phyloP scores from a whole-genome alignment of 1,140 invertebrate genomes.

The Zaprionus africanus region DNA sequence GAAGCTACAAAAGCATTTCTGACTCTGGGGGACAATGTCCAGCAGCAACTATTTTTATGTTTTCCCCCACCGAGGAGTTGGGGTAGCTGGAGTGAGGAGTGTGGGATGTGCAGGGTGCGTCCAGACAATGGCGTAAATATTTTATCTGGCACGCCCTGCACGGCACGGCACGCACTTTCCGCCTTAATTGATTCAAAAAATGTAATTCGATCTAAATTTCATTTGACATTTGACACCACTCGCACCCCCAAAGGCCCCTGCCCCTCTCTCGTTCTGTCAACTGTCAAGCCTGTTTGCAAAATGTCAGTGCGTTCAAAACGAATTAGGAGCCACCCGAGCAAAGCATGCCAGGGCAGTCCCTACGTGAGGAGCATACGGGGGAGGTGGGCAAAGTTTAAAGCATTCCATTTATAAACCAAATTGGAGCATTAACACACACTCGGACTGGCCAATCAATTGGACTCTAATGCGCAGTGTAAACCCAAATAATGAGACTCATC shows the following conservation, averaged over 20 bases:
- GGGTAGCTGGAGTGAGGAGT: background rate
- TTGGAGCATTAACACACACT: constrained; percentile 23
- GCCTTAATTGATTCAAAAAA: constrained; percentile 68
- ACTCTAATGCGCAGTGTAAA: constrained; percentile 28
- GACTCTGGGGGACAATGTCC: constrained; percentile 46
- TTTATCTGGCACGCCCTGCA: constrained; percentile 44
- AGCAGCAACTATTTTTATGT: constrained; percentile 54
- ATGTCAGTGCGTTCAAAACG: constrained; percentile 39
- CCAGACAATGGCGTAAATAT: constrained; percentile 56
- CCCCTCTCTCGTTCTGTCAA: constrained; percentile 4
- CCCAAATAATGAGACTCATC: background rate
- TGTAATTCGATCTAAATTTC: constrained; percentile 66
- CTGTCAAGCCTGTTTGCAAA: constrained; percentile 32
- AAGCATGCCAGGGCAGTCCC: background rate
- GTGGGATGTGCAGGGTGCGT: background rate
- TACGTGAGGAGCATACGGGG: constrained; percentile 34
- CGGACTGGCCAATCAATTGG: background rate
- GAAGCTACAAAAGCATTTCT: background rate
- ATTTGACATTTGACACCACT: constrained; percentile 34
- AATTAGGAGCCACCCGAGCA: constrained; percentile 27
- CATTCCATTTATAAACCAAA: constrained; percentile 22
- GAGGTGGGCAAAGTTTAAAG: background rate
- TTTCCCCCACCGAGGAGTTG: background rate
- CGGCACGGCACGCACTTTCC: constrained; percentile 14
- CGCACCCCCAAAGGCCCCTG: background rate